phyloP scores from a whole-genome alignment of 2,888 invertebrate genomes.

The Flabesymbios commensalis region DNA sequence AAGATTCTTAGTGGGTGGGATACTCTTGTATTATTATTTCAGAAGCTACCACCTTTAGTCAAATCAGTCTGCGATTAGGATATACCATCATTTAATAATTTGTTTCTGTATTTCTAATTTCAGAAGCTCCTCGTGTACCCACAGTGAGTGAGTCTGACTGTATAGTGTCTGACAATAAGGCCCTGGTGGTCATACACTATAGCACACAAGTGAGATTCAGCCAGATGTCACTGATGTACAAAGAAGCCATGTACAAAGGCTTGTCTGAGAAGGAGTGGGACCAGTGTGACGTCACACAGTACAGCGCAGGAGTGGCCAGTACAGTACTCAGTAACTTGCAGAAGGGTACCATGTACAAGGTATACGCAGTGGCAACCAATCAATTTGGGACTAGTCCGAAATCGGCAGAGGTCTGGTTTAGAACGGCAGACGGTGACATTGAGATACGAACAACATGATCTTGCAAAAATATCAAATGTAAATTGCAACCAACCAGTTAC shows the following conservation, averaged over 20 bases:
- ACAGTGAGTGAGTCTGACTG: constrained; percentile 12
- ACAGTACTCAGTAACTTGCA: constrained; percentile 12
- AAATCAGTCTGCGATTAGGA: not conserved
- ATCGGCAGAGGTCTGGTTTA: constrained; percentile 29
- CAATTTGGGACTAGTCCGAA: constrained; percentile 26
- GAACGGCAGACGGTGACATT: constrained; percentile 25
- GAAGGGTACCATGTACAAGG: constrained; percentile 25
- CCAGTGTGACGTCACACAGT: constrained; percentile 4
- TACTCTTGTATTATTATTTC: too few species aligned
- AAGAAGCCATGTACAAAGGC: constrained; percentile 28
- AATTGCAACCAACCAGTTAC: too few species aligned
- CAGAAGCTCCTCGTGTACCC: constrained; percentile 26
- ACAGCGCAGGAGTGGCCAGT: constrained; percentile 9
- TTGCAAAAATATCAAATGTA: not conserved
- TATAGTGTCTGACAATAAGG: constrained; percentile 21
- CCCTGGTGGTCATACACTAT: constrained; percentile 23
- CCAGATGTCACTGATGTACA: constrained; percentile 16
- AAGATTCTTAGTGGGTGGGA: too few species aligned
- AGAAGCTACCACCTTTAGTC: not conserved
- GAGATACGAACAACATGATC: constrained; percentile 8
- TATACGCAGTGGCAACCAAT: constrained; percentile 21
- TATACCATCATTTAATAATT: not conserved
- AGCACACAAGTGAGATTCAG: constrained; percentile 24
- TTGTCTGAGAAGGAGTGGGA: constrained; percentile 29
- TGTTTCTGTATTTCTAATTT: not conserved